Percentiles rank a stretch among this genome's conserved stretches.
Evolutionary conservation across 1,140 invertebrate genomes (phyloP).

Genomic region (Tetragonula clypearis): DNA sequence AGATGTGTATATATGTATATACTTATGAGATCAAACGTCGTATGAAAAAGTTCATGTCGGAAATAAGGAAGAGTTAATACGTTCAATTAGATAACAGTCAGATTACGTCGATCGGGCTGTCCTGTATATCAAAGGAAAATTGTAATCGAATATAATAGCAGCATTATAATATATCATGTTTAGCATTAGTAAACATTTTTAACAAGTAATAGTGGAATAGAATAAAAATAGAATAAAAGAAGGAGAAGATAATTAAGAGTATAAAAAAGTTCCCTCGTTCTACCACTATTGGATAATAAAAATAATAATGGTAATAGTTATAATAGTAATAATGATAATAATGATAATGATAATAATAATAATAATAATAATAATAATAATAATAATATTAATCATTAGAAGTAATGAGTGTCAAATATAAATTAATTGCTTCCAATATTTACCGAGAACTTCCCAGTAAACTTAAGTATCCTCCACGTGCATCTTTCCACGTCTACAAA

Average conservation of each 20-base stretch:
- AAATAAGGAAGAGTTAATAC: constrained; percentile 40
- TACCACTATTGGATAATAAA: constrained; percentile 49
- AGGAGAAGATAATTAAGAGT: constrained; percentile 50
- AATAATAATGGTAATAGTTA: constrained; percentile 18
- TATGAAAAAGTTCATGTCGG: constrained; percentile 32
- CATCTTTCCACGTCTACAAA: constrained; percentile 56
- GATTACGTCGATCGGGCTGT: constrained; percentile 51
- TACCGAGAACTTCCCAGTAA: constrained; percentile 34
- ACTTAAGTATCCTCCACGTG: constrained; percentile 63
- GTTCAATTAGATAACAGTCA: constrained; percentile 33
- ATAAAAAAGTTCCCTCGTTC: constrained; percentile 67
- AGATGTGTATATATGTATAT: constrained; percentile 9
- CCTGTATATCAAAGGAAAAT: constrained; percentile 49
- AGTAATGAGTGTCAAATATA: constrained; percentile 60
- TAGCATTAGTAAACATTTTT: constrained; percentile 53
- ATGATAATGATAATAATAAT: not conserved
- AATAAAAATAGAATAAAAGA: constrained; percentile 55
- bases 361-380: constrained; percentile 12
- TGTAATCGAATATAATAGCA: constrained; percentile 33
- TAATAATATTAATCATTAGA: constrained; percentile 27
- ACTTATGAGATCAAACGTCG: constrained; percentile 63
- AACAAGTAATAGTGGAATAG: constrained; percentile 42
- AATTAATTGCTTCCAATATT: constrained; percentile 56
- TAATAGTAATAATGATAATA: not conserved
- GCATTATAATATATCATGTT: constrained; percentile 16